These are phyloP conservation scores for Ptyas mucosa DNA, from an alignment of 2,113 vertebrate genomes.

Conservation along the genomic window DNA sequence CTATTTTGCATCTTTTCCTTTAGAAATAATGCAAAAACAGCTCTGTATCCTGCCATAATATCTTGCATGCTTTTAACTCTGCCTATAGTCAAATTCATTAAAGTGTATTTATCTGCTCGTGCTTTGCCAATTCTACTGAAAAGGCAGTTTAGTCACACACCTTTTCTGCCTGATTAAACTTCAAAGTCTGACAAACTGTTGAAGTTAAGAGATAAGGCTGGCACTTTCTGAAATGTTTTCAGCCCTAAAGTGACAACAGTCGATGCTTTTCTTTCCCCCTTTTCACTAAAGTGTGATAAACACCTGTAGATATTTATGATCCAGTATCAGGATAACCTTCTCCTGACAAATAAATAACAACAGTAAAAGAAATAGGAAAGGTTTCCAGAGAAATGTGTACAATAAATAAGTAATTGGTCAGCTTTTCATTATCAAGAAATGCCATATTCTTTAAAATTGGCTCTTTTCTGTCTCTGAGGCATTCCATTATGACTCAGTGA, in stretches of 20 bases:
- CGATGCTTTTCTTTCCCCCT: not conserved
- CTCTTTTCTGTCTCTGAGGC: not conserved
- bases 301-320: not conserved
- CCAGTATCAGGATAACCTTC: not conserved
- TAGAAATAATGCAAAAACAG: not conserved
- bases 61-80: not conserved
- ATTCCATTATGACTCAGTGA: slow-evolving; percentile 30
- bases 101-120: not conserved
- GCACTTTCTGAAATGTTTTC: slow-evolving; percentile 7
- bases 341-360: not conserved
- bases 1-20: not conserved
- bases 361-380: not conserved
- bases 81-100: not conserved
- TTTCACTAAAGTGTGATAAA: not conserved
- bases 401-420: not conserved
- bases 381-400: not conserved
- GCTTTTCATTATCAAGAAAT: not conserved
- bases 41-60: not conserved
- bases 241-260: not conserved
- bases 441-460: not conserved
- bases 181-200: not conserved
- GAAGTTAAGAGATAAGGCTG: not conserved
- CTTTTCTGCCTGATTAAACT: slow-evolving; percentile 3
- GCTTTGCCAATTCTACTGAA: not conserved
- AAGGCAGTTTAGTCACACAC: not conserved